A percentile compares a stretch with the other conserved stretches of the same genome.
Evolutionary conservation across 2,113 vertebrate species (phyloP).

Genomic region (Burhinus oedicnemus): DNA sequence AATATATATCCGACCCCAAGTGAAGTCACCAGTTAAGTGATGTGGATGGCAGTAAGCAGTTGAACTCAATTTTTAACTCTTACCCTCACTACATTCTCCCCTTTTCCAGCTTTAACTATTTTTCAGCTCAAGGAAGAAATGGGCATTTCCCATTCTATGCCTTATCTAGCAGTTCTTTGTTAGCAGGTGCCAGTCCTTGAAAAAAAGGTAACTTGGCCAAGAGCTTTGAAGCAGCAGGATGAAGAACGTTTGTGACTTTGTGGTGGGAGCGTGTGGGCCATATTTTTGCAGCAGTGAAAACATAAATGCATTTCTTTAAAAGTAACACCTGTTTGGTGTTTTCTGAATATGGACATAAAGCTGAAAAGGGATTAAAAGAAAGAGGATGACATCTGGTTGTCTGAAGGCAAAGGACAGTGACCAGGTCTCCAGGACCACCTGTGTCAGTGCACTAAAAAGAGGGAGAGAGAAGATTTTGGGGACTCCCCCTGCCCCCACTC

Average conservation of each 20-base stretch:
- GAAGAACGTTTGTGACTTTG: not conserved
- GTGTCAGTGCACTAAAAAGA: not conserved
- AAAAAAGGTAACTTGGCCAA: not conserved
- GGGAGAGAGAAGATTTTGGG: not conserved
- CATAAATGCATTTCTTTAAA: not conserved
- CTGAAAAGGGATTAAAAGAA: not conserved
- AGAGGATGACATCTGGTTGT: not conserved
- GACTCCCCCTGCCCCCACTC: fast-evolving
- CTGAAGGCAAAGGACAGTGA: not conserved
- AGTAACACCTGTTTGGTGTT: not conserved
- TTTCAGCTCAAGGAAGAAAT: not conserved
- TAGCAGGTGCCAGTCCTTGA: not conserved
- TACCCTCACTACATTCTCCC: not conserved
- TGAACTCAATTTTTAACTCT: not conserved
- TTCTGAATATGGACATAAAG: not conserved
- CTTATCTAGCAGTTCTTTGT: not conserved
- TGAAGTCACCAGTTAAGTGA: not conserved
- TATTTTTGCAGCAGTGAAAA: not conserved
- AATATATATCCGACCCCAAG: not conserved
- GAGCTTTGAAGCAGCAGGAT: not conserved
- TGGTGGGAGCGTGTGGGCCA: not conserved
- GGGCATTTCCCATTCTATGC: not conserved
- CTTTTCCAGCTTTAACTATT: not conserved
- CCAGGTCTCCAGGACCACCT: not conserved
- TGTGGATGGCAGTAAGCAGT: not conserved